Evolutionary conservation across 2,113 vertebrate genomes (phyloP).

Genomic region (Hypocryptadius cinnamomeus): DNA sequence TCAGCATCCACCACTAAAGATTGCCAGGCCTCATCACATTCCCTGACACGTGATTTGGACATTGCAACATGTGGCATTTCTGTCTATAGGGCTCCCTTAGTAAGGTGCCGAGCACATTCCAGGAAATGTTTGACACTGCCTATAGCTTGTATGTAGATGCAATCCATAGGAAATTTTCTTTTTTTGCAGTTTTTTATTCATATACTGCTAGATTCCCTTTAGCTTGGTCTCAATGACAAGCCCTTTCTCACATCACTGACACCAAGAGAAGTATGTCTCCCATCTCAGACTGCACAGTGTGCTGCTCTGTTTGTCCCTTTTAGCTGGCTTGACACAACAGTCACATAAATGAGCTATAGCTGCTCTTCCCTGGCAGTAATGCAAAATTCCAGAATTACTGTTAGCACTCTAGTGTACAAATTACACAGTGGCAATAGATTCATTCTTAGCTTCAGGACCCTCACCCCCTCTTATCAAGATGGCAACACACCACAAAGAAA

Average conservation of each 20-base stretch:
- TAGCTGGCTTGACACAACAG: not conserved
- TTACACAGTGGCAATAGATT: accelerated
- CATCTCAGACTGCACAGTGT: not conserved
- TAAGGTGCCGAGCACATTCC: not conserved
- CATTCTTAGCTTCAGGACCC: not conserved
- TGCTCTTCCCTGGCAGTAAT: accelerated
- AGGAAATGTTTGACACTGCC: not conserved
- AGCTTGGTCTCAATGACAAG: not conserved
- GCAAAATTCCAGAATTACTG: not conserved
- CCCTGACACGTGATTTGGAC: not conserved
- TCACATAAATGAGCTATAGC: not conserved
- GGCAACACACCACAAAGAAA: not conserved
- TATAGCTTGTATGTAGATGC: not conserved
- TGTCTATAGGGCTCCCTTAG: not conserved
- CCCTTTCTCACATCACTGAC: not conserved
- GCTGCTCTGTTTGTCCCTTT: not conserved
- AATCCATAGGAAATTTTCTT: not conserved
- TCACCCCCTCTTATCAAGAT: not conserved
- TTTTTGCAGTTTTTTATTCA: not conserved
- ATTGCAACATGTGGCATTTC: not conserved
- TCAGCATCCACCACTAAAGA: not conserved
- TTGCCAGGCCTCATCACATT: slow-evolving; percentile 4
- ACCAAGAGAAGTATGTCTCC: not conserved
- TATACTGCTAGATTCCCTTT: not conserved
- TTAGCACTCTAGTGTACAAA: not conserved